Evolutionary conservation across 2,888 invertebrate species (phyloP).

Genomic region (Chironomus riparius): DNA sequence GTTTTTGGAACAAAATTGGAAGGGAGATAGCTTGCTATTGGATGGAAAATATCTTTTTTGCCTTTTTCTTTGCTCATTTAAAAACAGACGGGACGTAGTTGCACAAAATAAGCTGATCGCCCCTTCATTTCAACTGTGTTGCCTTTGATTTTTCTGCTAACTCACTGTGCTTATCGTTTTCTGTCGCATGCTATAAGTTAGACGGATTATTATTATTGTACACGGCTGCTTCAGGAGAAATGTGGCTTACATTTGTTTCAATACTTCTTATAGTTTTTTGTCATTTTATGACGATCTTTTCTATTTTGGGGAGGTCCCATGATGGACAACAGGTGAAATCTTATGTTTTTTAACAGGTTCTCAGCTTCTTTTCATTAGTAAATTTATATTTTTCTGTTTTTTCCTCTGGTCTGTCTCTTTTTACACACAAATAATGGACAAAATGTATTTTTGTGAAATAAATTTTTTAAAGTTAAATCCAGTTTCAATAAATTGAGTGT

Average conservation of each 20-base stretch:
- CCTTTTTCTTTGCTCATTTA: background rate
- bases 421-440: background rate
- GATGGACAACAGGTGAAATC: conserved; percentile 23
- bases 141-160: conserved; percentile 22
- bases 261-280: background rate
- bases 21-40: conserved; percentile 17
- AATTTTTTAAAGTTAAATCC: too few species aligned
- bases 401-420: background rate
- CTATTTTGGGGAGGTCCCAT: background rate
- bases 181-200: background rate
- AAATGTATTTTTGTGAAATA: too few species aligned
- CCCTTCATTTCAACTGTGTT: conserved; percentile 1
- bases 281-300: background rate
- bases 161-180: background rate
- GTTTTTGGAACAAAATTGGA: conserved; percentile 21
- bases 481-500: too few species aligned
- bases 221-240: too few species aligned
- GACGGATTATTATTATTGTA: background rate
- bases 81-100: background rate
- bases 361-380: background rate
- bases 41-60: background rate
- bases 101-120: conserved; percentile 12
- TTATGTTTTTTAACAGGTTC: conserved; percentile 16
- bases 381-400: too few species aligned
- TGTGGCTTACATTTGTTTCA: background rate